Percentiles rank a stretch among this genome's conserved stretches.
Conservation (phyloP, 1,140 invertebrate species). For the Trachelipus rathkii region DNA sequence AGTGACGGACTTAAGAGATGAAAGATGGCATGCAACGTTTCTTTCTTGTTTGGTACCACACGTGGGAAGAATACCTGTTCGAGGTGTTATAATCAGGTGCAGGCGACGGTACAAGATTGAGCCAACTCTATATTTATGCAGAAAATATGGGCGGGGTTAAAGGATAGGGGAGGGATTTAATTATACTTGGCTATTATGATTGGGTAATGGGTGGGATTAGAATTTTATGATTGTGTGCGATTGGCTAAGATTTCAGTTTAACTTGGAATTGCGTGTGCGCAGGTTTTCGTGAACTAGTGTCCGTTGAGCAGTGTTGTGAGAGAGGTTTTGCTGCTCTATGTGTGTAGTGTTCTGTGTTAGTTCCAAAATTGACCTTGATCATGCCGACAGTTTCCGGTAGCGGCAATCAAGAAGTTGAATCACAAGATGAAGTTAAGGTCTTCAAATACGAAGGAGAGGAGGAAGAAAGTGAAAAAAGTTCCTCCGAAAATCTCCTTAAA, state of each 20-base stretch:
- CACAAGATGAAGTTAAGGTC: conserved; percentile 45
- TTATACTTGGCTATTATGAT: background rate
- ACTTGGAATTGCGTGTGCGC: conserved; percentile 4
- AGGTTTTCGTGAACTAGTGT: conserved; percentile 8
- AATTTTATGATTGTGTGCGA: background rate
- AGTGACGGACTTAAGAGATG: background rate
- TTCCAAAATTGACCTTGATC: conserved; percentile 12
- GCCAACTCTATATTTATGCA: background rate
- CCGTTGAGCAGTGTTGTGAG: conserved; percentile 4
- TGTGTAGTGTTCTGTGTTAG: conserved; percentile 6
- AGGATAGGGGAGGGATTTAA: background rate
- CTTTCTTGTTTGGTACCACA: background rate
- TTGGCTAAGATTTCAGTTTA: conserved; percentile 8
- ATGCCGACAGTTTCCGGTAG: conserved; percentile 46
- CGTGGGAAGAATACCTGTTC: background rate
- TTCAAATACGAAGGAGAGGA: conserved; percentile 46
- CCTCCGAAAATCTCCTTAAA: conserved; percentile 42
- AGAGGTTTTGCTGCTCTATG: conserved; percentile 9
- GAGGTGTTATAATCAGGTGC: conserved; percentile 11
- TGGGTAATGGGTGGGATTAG: background rate
- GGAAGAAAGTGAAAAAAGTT: conserved; percentile 45
- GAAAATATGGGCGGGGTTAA: background rate
- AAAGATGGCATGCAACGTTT: background rate
- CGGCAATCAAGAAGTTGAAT: conserved; percentile 44
- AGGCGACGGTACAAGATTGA: background rate